Conservation (phyloP, 2,113 vertebrate species). For the Oreochromis aureus region DNA sequence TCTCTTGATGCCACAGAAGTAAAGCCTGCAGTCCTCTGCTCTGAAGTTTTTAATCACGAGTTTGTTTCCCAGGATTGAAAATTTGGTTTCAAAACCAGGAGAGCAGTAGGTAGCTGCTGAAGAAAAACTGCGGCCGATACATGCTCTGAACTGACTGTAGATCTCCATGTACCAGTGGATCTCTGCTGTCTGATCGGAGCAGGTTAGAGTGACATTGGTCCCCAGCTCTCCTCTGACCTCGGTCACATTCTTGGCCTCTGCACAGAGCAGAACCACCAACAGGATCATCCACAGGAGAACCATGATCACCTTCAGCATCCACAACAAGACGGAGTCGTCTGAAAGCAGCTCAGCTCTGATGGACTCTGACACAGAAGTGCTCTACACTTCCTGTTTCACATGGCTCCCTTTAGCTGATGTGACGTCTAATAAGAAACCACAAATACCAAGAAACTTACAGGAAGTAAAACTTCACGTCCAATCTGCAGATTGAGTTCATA, state of each 20-base stretch:
- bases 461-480: not conserved
- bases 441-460: not conserved
- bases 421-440: not conserved
- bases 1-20: not conserved
- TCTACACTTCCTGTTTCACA: not conserved
- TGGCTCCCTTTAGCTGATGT: accelerated
- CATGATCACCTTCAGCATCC: not conserved
- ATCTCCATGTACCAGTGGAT: no score
- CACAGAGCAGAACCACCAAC: no score
- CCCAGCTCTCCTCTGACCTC: no score
- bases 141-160: accelerated
- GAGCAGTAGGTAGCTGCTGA: accelerated
- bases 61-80: accelerated
- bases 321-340: not conserved
- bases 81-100: no score
- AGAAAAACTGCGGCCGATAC: accelerated
- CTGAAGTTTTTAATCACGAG: accelerated
- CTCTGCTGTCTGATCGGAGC: no score
- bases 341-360: not conserved
- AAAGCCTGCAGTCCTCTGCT: not conserved
- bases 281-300: no score
- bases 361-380: no score
- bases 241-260: no score
- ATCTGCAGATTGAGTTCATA: not conserved
- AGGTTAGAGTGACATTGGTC: no score